A percentile compares a stretch with the other conserved stretches of the same genome.
Evolutionary conservation across 1,140 invertebrate genomes (phyloP).

Genomic region (Geopemphigus sp.): DNA sequence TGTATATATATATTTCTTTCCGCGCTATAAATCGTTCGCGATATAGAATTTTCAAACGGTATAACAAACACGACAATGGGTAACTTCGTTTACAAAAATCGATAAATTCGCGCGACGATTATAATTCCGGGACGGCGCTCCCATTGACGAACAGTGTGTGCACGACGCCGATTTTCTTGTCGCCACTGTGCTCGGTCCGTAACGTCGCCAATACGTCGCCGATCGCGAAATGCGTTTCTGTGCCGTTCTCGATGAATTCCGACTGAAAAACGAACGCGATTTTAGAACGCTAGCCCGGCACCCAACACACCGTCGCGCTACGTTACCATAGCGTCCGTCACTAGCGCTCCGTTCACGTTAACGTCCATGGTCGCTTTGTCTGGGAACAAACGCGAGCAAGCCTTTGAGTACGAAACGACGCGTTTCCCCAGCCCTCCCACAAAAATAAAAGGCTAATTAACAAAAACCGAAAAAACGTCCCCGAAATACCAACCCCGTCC

Average conservation of each 20-base stretch:
- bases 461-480: too few species aligned
- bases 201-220: constrained; percentile 61
- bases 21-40: too few species aligned
- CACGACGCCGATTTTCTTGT: constrained; percentile 59
- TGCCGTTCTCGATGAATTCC: constrained; percentile 77
- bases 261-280: constrained; percentile 59
- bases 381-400: background rate
- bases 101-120: background rate
- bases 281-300: too few species aligned
- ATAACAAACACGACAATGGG: too few species aligned
- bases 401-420: too few species aligned
- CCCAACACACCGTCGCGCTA: too few species aligned
- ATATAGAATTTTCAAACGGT: too few species aligned
- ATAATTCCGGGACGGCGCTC: constrained; percentile 51
- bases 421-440: too few species aligned
- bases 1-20: too few species aligned
- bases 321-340: constrained; percentile 33
- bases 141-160: constrained; percentile 59
- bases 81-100: background rate
- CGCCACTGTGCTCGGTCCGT: constrained; percentile 61
- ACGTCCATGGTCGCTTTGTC: constrained; percentile 41
- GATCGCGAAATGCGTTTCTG: constrained; percentile 74
- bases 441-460: too few species aligned
- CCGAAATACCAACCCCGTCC: too few species aligned
- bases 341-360: constrained; percentile 1